These are phyloP conservation scores for Oenanthe melanoleuca DNA, from an alignment of 2,113 vertebrate genomes.

Conservation along the genomic window DNA sequence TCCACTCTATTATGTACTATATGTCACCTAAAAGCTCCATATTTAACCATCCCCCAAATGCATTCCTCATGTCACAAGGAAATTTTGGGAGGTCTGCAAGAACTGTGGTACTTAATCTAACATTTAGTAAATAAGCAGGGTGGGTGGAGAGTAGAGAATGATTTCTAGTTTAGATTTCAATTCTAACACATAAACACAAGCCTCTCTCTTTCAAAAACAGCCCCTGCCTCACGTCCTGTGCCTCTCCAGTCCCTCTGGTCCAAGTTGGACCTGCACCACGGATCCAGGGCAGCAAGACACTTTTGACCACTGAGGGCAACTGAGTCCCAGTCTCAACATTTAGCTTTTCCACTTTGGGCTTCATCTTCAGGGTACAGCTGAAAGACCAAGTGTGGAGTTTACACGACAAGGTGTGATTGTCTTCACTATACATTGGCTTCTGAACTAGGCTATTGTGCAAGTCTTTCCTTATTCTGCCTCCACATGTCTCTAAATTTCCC, in stretches of 20 bases:
- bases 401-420: accelerated
- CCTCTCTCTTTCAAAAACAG: neutral
- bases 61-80: neutral
- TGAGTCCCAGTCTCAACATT: accelerated
- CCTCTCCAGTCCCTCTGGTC: neutral
- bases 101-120: neutral
- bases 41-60: neutral
- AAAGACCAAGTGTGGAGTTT: neutral
- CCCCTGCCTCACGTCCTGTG: accelerated
- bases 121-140: neutral
- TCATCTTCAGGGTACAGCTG: neutral
- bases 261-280: accelerated
- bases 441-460: neutral
- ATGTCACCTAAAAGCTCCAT: neutral
- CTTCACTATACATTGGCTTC: neutral
- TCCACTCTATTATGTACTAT: neutral
- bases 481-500: neutral
- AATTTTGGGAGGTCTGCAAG: neutral
- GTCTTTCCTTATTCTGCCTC: neutral
- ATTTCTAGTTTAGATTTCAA: neutral
- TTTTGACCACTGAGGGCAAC: neutral
- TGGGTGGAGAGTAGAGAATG: neutral
- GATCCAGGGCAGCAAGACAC: neutral
- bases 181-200: neutral
- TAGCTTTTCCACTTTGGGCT: neutral